Conservation (phyloP, 2,113 vertebrate genomes). For the Noctilio leporinus region DNA sequence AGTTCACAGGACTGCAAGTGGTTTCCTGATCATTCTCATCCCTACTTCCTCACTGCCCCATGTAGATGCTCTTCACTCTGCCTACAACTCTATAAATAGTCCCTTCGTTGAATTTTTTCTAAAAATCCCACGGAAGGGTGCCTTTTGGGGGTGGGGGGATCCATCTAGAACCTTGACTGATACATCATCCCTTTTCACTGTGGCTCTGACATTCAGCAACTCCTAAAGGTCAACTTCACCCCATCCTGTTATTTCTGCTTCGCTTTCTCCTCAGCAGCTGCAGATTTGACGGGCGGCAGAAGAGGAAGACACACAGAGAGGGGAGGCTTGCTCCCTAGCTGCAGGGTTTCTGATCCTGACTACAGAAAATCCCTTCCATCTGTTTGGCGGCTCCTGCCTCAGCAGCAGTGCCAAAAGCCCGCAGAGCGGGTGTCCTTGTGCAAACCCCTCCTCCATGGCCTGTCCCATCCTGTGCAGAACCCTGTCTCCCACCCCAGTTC, state of each 20-base stretch:
- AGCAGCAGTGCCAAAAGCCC: neutral
- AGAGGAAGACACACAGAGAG: neutral
- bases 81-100: neutral
- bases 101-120: neutral
- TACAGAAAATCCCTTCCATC: constrained; percentile 43
- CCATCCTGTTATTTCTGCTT: neutral
- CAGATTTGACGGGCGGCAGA: neutral
- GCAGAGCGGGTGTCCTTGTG: neutral
- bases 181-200: neutral
- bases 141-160: neutral
- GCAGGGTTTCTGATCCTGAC: neutral
- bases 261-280: neutral
- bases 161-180: neutral
- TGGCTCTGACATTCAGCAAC: neutral
- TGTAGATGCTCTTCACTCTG: neutral
- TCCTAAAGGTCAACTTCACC: neutral
- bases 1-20: neutral
- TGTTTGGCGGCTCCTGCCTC: neutral
- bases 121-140: neutral
- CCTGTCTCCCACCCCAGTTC: no score
- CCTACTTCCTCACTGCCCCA: neutral
- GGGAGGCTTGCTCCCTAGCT: neutral
- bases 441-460: neutral
- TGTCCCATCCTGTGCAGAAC: neutral
- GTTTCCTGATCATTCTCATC: neutral